These are phyloP conservation scores for Lamprotornis superbus DNA, from an alignment of 2,113 vertebrate genomes.

Conservation along the genomic window DNA sequence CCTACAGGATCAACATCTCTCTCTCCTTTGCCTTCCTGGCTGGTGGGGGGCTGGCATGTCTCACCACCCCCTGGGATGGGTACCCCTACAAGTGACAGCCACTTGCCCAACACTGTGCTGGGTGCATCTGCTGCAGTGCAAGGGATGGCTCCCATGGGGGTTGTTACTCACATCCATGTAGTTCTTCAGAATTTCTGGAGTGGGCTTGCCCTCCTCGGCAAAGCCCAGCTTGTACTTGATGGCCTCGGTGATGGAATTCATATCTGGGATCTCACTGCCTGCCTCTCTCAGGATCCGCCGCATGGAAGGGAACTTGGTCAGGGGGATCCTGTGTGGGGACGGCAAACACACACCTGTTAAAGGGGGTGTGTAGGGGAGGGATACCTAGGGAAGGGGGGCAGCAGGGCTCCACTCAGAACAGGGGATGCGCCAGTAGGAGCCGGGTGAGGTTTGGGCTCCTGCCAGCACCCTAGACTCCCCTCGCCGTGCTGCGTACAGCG, in stretches of 20 bases:
- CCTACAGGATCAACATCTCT: background rate
- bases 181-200: slow-evolving; percentile 88
- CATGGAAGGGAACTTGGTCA: slow-evolving; percentile 86
- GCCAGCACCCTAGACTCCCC: background rate
- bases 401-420: background rate
- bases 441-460: background rate
- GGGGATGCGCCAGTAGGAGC: rapidly evolving
- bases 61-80: rapidly evolving
- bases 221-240: slow-evolving; percentile 83
- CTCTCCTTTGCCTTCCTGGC: background rate
- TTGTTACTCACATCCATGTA: slow-evolving; percentile 85
- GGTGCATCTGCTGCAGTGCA: rapidly evolving
- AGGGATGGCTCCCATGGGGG: rapidly evolving
- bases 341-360: background rate
- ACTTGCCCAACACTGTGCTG: rapidly evolving
- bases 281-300: slow-evolving; percentile 78
- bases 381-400: rapidly evolving
- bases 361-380: rapidly evolving
- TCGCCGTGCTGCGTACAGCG: rapidly evolving
- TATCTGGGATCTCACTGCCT: slow-evolving; percentile 68
- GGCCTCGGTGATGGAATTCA: slow-evolving; percentile 45
- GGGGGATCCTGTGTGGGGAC: slow-evolving; percentile 75
- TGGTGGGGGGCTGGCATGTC: background rate
- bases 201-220: slow-evolving; percentile 64
- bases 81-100: background rate